Evolutionary conservation across 2,113 vertebrate species (phyloP).

Genomic region (Heliornis fulica): DNA sequence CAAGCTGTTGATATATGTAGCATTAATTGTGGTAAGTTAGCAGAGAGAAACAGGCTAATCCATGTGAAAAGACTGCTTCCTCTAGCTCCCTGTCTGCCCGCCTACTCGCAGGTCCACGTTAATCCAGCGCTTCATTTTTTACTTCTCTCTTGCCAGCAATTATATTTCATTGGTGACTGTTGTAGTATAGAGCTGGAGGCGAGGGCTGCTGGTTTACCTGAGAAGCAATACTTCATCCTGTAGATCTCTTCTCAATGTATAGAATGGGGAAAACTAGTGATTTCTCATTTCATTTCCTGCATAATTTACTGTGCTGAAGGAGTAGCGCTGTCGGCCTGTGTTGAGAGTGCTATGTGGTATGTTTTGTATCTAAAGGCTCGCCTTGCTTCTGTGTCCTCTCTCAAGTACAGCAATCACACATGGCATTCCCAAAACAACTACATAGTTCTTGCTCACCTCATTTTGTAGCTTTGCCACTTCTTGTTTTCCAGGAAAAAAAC

Average conservation of each 20-base stretch:
- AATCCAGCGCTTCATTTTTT: constrained; percentile 50
- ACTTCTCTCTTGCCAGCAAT: constrained; percentile 50
- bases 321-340: background rate
- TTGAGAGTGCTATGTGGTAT: background rate
- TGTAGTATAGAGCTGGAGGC: background rate
- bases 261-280: constrained; percentile 48
- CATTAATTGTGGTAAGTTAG: background rate
- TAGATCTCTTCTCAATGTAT: constrained; percentile 59
- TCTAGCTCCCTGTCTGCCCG: background rate
- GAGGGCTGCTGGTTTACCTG: constrained; percentile 7
- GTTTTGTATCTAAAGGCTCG: background rate
- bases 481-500: background rate
- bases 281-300: constrained; percentile 62
- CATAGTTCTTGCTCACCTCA: background rate
- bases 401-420: background rate
- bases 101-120: background rate
- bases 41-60: background rate
- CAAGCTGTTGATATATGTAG: background rate
- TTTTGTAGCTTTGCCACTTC: background rate
- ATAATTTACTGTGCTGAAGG: constrained; percentile 34
- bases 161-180: constrained; percentile 51
- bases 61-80: background rate
- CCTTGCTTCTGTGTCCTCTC: background rate
- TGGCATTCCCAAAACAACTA: background rate
- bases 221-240: constrained; percentile 29